Evolutionary conservation across 1,140 invertebrate genomes (phyloP), one percentile per base, ranked within the genome.

Genomic region (Pararge aegeria): DNA sequence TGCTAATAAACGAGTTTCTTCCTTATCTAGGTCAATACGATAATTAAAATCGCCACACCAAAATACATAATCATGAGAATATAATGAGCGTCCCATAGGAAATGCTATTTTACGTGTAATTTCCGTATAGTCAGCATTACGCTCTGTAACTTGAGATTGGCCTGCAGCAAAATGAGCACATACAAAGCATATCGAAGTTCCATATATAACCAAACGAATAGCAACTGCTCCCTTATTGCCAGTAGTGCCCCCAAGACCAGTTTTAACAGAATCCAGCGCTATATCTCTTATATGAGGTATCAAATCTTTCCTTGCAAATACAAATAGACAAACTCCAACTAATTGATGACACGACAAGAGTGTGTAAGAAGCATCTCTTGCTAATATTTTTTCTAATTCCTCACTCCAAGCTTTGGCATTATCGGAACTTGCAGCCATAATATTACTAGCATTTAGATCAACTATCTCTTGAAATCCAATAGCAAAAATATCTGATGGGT

Each of bases 31-130:
- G 83, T 99, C 98, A 61, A 99, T 95, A 55, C 99, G 93, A 81
- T 99, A 99, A 87, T 99, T 99, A 87, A 99, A 99, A 91, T 99
- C 99, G 0, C 99, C 99, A 87, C 98, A 98, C 98, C 98, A 99
- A 87, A 99, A 99, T 0, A 99, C 94, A 88, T 98, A 99, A 91
- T 99, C 98, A 83, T 99, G 98, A 10, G 96, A 96, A 85, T 97
- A 95, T 0, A 99, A 87, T 0, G 95, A 96, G 60, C 97, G 92
- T 19, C 96, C 97, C 96, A 98, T 97, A 7, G 97, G 97, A 87
- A 99, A 99, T 7, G 94, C 92, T 65, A 99, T 93, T 91, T 98
- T 98, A 64, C 96, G 93, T 0, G 95, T 96, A 40, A 99, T 99
- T 91, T 99, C 98, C 12, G 95, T 93, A 84, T 97, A 99, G 90